Evolutionary conservation across 2,888 invertebrate species (phyloP).

Genomic region (Laspeyria flexula): DNA sequence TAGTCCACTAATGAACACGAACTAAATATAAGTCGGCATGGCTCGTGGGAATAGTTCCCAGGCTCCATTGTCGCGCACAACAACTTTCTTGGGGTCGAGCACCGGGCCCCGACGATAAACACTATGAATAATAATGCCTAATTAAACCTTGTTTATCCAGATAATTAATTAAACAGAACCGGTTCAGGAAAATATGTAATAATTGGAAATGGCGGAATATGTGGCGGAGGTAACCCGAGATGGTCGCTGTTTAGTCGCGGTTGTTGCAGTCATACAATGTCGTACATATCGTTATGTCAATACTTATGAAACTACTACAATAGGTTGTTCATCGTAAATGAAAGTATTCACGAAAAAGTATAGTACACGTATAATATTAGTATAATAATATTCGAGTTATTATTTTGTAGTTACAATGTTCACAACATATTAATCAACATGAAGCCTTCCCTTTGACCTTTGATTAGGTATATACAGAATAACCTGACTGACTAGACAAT

Average conservation of each 20-base stretch:
- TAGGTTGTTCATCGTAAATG: too few relatives aligned
- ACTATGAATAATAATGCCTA: constrained; percentile 71
- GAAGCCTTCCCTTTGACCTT: background rate
- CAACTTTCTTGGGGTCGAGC: constrained; percentile 64
- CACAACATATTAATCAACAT: too few relatives aligned
- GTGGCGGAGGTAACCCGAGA: background rate
- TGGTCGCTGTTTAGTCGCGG: background rate
- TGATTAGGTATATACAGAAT: too few relatives aligned
- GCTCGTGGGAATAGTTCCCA: constrained; percentile 68
- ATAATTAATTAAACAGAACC: constrained; percentile 73
- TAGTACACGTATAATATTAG: too few relatives aligned
- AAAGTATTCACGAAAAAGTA: too few relatives aligned
- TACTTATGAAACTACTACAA: too few relatives aligned
- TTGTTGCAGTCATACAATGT: background rate
- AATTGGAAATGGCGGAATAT: constrained; percentile 37
- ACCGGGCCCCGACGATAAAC: constrained; percentile 50
- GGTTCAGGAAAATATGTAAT: constrained; percentile 41
- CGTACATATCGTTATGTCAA: background rate
- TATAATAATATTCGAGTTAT: too few relatives aligned
- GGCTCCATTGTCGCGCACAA: constrained; percentile 53
- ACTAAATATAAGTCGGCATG: constrained; percentile 55
- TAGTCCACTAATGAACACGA: constrained; percentile 72
- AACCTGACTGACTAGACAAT: too few relatives aligned
- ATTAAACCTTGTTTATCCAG: constrained; percentile 77
- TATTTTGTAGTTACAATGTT: too few relatives aligned